Evolutionary conservation across 2,113 vertebrate species (phyloP).

Genomic region (Cebus imitator): DNA sequence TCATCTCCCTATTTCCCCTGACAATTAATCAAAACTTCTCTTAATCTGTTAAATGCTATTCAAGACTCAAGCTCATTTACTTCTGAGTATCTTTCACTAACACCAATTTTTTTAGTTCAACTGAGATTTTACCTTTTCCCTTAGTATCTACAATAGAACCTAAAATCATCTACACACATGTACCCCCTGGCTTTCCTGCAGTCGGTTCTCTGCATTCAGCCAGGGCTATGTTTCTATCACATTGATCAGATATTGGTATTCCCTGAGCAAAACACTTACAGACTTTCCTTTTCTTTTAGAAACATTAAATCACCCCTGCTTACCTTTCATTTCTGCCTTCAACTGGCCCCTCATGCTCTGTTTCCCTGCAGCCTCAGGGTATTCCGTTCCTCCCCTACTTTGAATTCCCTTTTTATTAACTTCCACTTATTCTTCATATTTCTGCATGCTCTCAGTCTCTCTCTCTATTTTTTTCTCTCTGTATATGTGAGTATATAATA

Average conservation of each 20-base stretch:
- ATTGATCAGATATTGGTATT: neutral
- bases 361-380: neutral
- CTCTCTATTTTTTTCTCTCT: too few relatives aligned
- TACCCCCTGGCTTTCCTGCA: accelerated
- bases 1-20: neutral
- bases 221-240: neutral
- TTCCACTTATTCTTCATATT: neutral
- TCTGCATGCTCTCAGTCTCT: neutral
- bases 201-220: neutral
- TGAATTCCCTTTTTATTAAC: neutral
- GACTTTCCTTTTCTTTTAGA: neutral
- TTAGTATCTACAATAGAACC: neutral
- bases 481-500: too few relatives aligned
- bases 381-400: neutral
- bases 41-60: neutral
- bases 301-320: neutral
- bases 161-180: neutral
- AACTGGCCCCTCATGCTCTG: neutral
- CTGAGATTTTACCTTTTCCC: neutral
- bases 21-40: neutral
- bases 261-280: neutral
- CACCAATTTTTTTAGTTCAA: neutral
- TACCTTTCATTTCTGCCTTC: neutral
- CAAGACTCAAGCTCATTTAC: neutral
- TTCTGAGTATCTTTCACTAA: neutral